Base-by-base conservation (phyloP, 2,113 vertebrate genomes). In the Tragelaphus strepsiceros region DNA sequence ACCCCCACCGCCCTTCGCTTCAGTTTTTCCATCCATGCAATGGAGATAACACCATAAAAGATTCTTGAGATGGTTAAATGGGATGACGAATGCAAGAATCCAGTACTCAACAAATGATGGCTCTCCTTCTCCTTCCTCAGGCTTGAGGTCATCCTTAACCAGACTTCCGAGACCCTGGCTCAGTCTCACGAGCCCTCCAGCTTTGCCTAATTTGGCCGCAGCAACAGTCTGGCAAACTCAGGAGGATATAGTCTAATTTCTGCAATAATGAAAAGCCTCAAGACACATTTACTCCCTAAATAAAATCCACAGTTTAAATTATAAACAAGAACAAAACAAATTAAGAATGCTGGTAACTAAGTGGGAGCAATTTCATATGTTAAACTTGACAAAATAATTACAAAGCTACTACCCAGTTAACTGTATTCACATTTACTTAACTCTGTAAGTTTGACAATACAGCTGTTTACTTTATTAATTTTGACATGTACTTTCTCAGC, bases 261-360 rank as follows among this genome's bases (percentile, higher is more conserved):
- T 58, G 30, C 88, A 95, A 81, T 61, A 71, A 92, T 43, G 85
- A 67, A 97, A 97, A 97, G 46, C 90, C 95, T 92, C 77, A n/a
- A 96, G 94, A 94, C 93, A 93, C 24, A 67, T 78, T 95, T 71
- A 67, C 84, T 85, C 91, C 77, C 61, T 67, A 53, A 92, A 90
- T 67, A 96, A 95, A 94, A 97, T 49, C 88, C 89, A 92, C 84
- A 15, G 84, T 94, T 94, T 90, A 90, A 95, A 94, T 85, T 90
- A 95, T 62, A 97, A 94, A 93, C 89, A 95, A 92, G 97, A 97
- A 93, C 92, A 96, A 95, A 96, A 95, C 95, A 97, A 96, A 95
- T 89, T 86, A 95, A 95, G 93, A 81, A 71, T 35, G 58, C 71
- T 83, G 91, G 92, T 92, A 88, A 96, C 82, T 92, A 93, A 90